These are phyloP conservation scores for Parnassius glacialis DNA, from an alignment of 2,888 invertebrate genomes.

Conservation along the genomic window DNA sequence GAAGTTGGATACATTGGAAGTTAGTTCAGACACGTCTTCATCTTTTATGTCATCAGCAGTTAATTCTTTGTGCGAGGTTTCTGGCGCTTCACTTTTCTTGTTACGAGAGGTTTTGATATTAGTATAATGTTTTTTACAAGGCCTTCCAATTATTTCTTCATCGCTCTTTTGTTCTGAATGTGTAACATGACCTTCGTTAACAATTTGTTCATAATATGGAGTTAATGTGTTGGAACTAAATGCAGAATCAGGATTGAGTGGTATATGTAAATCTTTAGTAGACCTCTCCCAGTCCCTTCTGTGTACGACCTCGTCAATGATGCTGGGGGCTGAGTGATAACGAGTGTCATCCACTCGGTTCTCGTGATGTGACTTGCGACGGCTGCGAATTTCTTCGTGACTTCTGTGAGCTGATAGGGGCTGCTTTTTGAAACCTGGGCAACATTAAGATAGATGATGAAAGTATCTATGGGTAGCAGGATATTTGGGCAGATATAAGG, in stretches of 20 bases:
- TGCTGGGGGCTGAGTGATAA: conserved; percentile 72
- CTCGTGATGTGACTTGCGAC: conserved; percentile 52
- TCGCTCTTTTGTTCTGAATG: conserved; percentile 34
- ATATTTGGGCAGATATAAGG: too few species aligned
- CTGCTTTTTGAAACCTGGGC: conserved; percentile 53
- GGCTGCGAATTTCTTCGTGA: conserved; percentile 62
- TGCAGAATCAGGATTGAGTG: conserved; percentile 36
- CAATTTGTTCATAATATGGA: conserved; percentile 35
- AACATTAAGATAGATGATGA: background rate
- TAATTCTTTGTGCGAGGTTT: conserved; percentile 42
- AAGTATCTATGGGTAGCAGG: too few species aligned
- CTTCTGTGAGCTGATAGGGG: conserved; percentile 61
- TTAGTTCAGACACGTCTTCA: conserved; percentile 54
- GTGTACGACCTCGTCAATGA: conserved; percentile 67
- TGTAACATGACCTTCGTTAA: conserved; percentile 14
- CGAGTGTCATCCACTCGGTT: conserved; percentile 42
- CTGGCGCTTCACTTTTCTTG: conserved; percentile 27
- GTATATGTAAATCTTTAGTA: conserved; percentile 59
- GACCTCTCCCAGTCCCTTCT: conserved; percentile 72
- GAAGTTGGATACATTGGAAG: conserved; percentile 40
- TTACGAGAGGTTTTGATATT: conserved; percentile 65
- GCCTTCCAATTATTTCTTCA: conserved; percentile 37
- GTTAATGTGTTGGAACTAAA: conserved; percentile 40
- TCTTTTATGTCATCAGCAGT: conserved; percentile 57
- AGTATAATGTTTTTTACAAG: conserved; percentile 67